Base-by-base conservation (phyloP, 1,140 invertebrate genomes). In the Rhynchophorus ferrugineus region DNA sequence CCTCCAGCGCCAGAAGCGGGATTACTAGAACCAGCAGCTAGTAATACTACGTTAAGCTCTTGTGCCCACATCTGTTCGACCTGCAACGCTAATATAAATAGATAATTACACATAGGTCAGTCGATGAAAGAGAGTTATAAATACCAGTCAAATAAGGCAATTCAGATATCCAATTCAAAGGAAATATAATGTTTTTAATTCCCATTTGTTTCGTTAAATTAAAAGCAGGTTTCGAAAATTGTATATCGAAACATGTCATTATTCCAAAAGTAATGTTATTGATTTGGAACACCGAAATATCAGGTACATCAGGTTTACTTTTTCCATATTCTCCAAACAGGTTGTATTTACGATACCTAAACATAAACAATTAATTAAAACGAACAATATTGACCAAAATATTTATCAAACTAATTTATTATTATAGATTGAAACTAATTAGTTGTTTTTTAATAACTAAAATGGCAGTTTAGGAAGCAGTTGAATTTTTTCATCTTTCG, bases 231-330 rank as follows among this genome's bases (percentile, higher is more conserved):
- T 72, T 63, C 34, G 76, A 58, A 61, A 84, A 84, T 1, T 89
- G 56, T n/a, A 91, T 74, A 65, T 93, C 89, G 58, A 88, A 87
- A 56, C 86, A 87, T 44, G 79, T 83, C 29, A 89, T 75, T 1
- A 81, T 71, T 1, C 88, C 89, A 64, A 95, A 93, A 14, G 74
- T 81, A 0, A 89, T 82, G 60, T 92, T 92, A 66, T 90, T 87
- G 0, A 89, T 91, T 3, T 72, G 67, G 50, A 93, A 90, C 2
- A 69, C 75, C 0, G 73, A 68, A 0, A 74, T 22, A 56, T 68
- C 57, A 8, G 60, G 42, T 50, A 63, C 54, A 8, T 59, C 42
- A 14, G 81, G 78, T 19, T 60, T 69, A 43, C 75, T 75, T 9
- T 78, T 70, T 3, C 66, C 63, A 0, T 49, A 17, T 60, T 84